Evolutionary conservation across 2,797 vertebrate genomes (phyloP).

Genomic region (Rhinogobio ventralis): DNA sequence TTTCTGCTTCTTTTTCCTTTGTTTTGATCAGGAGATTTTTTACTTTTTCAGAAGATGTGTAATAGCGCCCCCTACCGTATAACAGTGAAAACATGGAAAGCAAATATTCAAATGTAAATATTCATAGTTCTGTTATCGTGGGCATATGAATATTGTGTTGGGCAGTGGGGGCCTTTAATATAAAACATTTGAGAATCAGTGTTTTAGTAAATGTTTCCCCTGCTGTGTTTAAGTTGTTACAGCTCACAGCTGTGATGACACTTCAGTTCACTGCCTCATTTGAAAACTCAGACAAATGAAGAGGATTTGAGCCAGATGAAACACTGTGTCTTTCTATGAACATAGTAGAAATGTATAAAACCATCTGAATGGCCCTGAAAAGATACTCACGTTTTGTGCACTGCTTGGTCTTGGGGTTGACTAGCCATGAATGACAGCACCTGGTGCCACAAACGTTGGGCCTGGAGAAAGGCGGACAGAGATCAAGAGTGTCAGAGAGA

Average conservation of each 20-base stretch:
- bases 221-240: conserved; percentile 9
- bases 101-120: no score
- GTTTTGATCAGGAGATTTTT: no score
- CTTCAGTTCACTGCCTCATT: conserved; percentile 4
- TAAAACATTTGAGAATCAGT: background rate
- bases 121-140: background rate
- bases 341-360: background rate
- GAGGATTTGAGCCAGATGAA: background rate
- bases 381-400: conserved; percentile 68
- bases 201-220: background rate
- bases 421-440: conserved; percentile 66
- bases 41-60: no score
- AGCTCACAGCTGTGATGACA: background rate
- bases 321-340: background rate
- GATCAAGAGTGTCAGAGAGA: conserved; percentile 25
- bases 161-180: background rate
- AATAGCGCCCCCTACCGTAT: no score
- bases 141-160: background rate
- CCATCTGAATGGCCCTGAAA: background rate
- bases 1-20: no score
- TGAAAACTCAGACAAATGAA: background rate
- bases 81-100: no score
- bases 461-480: conserved; percentile 50
- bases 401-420: conserved; percentile 59
- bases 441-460: conserved; percentile 62